Evolutionary conservation across 2,797 vertebrate species (phyloP), one percentile per base, ranked within the genome.

Genomic region (Protonibea diacanthus): DNA sequence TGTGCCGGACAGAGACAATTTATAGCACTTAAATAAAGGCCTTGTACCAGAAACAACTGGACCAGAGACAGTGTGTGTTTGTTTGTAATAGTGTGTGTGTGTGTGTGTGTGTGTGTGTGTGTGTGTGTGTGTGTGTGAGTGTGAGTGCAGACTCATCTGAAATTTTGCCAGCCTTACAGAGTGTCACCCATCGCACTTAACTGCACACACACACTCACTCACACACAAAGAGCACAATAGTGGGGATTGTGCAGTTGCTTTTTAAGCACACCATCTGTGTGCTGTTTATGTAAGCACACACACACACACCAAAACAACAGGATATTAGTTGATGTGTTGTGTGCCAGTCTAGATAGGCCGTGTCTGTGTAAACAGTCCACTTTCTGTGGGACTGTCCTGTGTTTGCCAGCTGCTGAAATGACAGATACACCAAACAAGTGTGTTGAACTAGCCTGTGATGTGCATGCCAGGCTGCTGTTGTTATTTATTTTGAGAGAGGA

Each of bases 241-340:
- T 60, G 49, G 61, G 66, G 83, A 90, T 88, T 93, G 92, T 93
- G 86, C 90, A 89, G 90, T 88, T 91, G 87, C 76, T 67, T 89
- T 88, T 91, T 83, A 87, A 88, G 69, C 80, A 77, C 81, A 77
- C 90, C 89, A 90, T 93, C 90, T 91, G 91, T 90, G 91, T 76
- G 80, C 62, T 82, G 80, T 92, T 89, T 87, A 86, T 10, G 71
- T 69, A 80, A 63, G 58, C 68, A 47, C 33, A 17, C 56, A 53
- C 49, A 48, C 62, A 65, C 33, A 56, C 60, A 55, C 53, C 27
- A 48, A 80, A 91, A 90, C 76, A 90, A 84, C 73, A 89, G 84
- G 84, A 89, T 89, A 88, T 88, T 82, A 82, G 76, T 77, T 74
- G 74, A 73, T 68, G 44, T 60, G 64, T 62, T 84, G 58, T 90